phyloP scores from a whole-genome alignment of 2,113 vertebrate species.

The Fregetta grallaria region DNA sequence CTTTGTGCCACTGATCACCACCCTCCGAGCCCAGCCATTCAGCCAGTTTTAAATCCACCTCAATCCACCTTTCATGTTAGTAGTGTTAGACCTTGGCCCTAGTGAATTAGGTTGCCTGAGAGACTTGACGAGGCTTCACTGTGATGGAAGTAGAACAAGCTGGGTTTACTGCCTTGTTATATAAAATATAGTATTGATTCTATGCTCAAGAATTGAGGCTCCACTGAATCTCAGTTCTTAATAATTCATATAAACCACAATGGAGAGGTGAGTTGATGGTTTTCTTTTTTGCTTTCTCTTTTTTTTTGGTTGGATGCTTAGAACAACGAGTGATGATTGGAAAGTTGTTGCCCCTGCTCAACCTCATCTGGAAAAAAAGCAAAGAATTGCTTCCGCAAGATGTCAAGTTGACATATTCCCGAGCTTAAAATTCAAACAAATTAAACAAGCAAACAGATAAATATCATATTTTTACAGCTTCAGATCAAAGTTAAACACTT shows the following conservation, averaged over 20 bases:
- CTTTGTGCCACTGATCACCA: not conserved
- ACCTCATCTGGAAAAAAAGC: not conserved
- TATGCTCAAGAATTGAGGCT: conserved; percentile 17
- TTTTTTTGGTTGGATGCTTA: conserved; percentile 27
- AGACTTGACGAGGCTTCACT: not conserved
- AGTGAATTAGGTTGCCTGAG: conserved; percentile 5
- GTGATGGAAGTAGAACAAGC: conserved; percentile 10
- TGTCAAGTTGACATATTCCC: not conserved
- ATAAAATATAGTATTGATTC: conserved; percentile 64
- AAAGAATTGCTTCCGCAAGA: not conserved
- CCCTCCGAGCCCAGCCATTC: not conserved
- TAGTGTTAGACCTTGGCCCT: not conserved
- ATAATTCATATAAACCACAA: conserved; percentile 60
- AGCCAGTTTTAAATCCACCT: not conserved
- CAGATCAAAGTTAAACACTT: conserved; percentile 53
- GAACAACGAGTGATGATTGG: not conserved
- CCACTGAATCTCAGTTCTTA: conserved; percentile 43
- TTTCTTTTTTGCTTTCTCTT: not conserved
- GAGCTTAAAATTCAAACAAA: conserved; percentile 36
- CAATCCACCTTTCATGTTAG: not conserved
- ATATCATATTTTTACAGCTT: conserved; percentile 41
- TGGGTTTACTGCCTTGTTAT: conserved; percentile 32
- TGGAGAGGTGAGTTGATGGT: conserved; percentile 47
- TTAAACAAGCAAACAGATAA: conserved; percentile 56
- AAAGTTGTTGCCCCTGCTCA: conserved; percentile 25